Conservation (phyloP, 2,888 invertebrate genomes). For the Pyrrhosoma nymphula region DNA sequence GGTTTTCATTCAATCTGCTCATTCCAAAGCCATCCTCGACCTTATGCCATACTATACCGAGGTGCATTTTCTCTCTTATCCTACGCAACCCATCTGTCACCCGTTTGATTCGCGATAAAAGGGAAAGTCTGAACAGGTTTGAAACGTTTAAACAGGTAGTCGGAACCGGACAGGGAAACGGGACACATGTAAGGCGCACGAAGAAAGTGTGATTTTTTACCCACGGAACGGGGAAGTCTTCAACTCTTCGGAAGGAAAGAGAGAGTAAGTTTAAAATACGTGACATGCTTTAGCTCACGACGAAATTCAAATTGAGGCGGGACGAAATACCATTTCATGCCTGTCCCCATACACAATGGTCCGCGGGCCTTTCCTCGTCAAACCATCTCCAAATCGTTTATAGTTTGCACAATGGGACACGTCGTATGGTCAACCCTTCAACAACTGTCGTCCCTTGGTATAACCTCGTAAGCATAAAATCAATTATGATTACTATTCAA, state of each 20-base stretch:
- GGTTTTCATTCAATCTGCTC: background rate
- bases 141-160: constrained; percentile 7
- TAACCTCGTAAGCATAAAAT: background rate
- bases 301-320: constrained; percentile 32
- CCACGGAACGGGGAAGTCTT: background rate
- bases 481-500: background rate
- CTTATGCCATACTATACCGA: background rate
- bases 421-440: background rate
- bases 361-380: background rate
- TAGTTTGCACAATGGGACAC: background rate
- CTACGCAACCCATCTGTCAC: constrained; percentile 3
- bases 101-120: background rate
- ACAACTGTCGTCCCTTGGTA: background rate
- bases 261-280: background rate
- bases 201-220: background rate
- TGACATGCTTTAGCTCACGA: constrained; percentile 5
- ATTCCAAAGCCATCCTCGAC: background rate
- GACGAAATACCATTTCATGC: constrained; percentile 15
- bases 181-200: background rate
- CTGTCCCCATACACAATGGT: background rate
- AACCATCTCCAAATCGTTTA: background rate
- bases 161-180: background rate
- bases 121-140: background rate
- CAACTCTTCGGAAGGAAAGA: background rate
- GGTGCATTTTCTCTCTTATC: background rate